Percentiles rank a stretch among this genome's conserved stretches.
These are phyloP conservation scores for Geopemphigus sp. DNA, from an alignment of 1,140 invertebrate species.

Conservation along the genomic window DNA sequence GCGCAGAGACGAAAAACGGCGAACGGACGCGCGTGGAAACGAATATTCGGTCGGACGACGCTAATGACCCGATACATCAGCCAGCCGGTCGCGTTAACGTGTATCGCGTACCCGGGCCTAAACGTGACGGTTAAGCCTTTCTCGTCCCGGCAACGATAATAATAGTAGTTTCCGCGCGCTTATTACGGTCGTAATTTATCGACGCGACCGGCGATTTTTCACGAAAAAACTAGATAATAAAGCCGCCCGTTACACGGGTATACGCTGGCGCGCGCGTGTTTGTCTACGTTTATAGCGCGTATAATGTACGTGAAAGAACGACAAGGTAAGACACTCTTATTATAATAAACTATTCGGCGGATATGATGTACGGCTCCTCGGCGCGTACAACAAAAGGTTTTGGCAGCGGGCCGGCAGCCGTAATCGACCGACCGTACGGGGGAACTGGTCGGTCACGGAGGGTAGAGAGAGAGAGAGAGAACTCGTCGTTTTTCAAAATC, in stretches of 20 bases:
- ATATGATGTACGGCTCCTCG: constrained; percentile 7
- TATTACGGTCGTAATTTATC: constrained; percentile 43
- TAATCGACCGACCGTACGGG: constrained; percentile 4
- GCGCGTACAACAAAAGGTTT: constrained; percentile 18
- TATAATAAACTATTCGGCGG: constrained; percentile 28
- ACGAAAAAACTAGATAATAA: neutral
- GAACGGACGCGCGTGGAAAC: neutral
- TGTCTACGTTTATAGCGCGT: too few relatives aligned
- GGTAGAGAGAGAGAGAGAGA: too few relatives aligned
- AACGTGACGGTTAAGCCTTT: constrained; percentile 46
- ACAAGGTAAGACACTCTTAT: constrained; percentile 2
- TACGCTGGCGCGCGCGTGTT: too few relatives aligned
- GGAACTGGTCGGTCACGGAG: constrained; percentile 25
- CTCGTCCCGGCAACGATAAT: constrained; percentile 6
- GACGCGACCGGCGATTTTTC: constrained; percentile 29
- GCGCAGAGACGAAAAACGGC: neutral
- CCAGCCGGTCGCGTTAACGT: too few relatives aligned
- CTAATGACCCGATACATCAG: constrained; percentile 44
- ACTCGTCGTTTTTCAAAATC: constrained; percentile 29
- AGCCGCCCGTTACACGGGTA: too few relatives aligned
- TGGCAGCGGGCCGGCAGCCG: constrained; percentile 21
- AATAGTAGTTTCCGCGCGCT: constrained; percentile 26
- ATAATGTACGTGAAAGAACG: too few relatives aligned
- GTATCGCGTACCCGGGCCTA: neutral
- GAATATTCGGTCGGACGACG: neutral